phyloP scores from a whole-genome alignment of 1,140 invertebrate genomes.

The Apis laboriosa region DNA sequence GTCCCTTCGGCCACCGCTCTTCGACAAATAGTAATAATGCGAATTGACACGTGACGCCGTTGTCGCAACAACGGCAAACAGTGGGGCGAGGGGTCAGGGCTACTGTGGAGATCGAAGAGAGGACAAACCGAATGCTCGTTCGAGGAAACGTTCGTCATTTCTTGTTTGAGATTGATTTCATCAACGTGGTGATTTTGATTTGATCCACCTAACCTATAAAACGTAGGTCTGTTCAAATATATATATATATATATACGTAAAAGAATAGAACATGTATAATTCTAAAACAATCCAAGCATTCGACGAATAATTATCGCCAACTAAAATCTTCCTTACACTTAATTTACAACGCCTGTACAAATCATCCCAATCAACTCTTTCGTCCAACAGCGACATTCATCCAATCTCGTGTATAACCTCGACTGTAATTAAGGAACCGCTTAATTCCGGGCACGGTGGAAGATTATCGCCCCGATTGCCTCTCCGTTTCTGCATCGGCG shows the following conservation, averaged over 20 bases:
- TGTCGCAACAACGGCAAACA: conserved; percentile 73
- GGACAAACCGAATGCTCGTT: conserved; percentile 39
- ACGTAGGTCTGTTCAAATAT: too few relatives aligned
- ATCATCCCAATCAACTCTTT: background rate
- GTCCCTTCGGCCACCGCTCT: conserved; percentile 61
- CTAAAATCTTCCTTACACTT: too few relatives aligned
- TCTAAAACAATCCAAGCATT: too few relatives aligned
- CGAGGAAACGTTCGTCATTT: too few relatives aligned
- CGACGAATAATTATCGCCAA: too few relatives aligned
- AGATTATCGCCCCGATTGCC: conserved; percentile 41
- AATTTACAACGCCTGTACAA: background rate
- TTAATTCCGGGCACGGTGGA: conserved; percentile 17
- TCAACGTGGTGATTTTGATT: too few relatives aligned
- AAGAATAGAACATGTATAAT: too few relatives aligned
- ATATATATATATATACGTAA: too few relatives aligned
- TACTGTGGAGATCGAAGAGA: background rate
- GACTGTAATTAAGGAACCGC: conserved; percentile 28
- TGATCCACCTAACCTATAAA: too few relatives aligned
- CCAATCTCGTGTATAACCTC: background rate
- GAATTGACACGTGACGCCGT: conserved; percentile 78
- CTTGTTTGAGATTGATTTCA: too few relatives aligned
- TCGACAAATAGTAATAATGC: conserved; percentile 81
- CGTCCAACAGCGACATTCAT: background rate
- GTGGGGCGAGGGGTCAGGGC: conserved; percentile 4
- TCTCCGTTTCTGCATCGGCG: conserved; percentile 46